Evolutionary conservation across 2,888 invertebrate genomes (phyloP).

Genomic region (Ecliptopera silaceata): DNA sequence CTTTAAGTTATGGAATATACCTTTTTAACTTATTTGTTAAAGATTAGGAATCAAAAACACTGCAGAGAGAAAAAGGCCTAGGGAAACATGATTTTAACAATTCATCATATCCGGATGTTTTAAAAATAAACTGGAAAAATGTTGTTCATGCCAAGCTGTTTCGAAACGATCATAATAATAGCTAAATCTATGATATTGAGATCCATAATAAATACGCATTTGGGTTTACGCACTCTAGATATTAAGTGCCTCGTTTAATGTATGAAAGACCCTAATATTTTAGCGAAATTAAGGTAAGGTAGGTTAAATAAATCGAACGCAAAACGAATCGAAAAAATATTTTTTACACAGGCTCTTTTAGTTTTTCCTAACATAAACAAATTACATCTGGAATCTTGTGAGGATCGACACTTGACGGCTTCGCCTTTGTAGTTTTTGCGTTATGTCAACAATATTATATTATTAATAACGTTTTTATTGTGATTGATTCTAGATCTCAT

Average conservation of each 20-base stretch:
- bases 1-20: background rate
- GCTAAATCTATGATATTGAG: background rate
- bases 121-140: no score
- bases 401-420: background rate
- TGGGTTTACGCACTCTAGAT: background rate
- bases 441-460: no score
- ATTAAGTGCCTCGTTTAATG: constrained; percentile 11
- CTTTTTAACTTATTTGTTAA: background rate
- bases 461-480: no score
- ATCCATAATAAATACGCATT: background rate
- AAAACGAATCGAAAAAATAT: background rate
- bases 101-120: no score
- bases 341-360: background rate
- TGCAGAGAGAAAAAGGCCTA: no score
- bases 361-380: background rate
- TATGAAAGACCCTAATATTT: constrained; percentile 43
- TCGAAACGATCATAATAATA: no score
- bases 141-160: no score
- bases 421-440: no score
- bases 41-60: no score
- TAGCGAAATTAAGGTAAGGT: constrained; percentile 37
- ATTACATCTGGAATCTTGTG: background rate
- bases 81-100: no score
- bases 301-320: background rate
- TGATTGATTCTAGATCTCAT: no score